phyloP scores from a whole-genome alignment of 2,113 vertebrate genomes.

The Smithornis capensis region DNA sequence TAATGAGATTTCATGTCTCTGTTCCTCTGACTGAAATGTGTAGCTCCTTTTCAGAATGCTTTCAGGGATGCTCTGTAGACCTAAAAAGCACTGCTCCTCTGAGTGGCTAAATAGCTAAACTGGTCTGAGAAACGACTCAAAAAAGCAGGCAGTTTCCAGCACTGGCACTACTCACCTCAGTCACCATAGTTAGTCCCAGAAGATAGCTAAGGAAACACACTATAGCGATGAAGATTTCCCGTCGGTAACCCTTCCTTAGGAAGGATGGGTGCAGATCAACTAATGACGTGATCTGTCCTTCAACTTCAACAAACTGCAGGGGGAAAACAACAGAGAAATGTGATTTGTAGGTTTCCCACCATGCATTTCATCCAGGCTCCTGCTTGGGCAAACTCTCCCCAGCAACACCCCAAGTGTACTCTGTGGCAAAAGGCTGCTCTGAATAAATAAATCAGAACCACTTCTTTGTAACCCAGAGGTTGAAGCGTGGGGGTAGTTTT shows the following conservation, averaged over 20 bases:
- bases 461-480: neutral
- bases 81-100: neutral
- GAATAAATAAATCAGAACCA: neutral
- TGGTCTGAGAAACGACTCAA: neutral
- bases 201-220: slow-evolving; percentile 95
- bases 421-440: neutral
- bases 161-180: slow-evolving; percentile 80
- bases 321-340: neutral
- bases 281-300: slow-evolving; percentile 99
- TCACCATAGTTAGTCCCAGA: slow-evolving; percentile 98
- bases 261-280: slow-evolving; percentile 97
- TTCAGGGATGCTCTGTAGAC: neutral
- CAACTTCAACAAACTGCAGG: slow-evolving; percentile 96
- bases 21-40: neutral
- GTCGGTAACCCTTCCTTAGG: slow-evolving; percentile 98
- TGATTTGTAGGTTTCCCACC: neutral
- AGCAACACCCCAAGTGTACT: neutral
- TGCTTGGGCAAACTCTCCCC: neutral
- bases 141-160: neutral
- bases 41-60: neutral
- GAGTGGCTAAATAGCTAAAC: neutral
- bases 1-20: neutral
- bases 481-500: neutral
- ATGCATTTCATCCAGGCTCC: neutral
- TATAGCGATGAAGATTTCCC: slow-evolving; percentile 97